Percentiles rank a stretch among this genome's conserved stretches.
phyloP scores from a whole-genome alignment of 2,797 vertebrate species.

The Esox masquinongy region DNA sequence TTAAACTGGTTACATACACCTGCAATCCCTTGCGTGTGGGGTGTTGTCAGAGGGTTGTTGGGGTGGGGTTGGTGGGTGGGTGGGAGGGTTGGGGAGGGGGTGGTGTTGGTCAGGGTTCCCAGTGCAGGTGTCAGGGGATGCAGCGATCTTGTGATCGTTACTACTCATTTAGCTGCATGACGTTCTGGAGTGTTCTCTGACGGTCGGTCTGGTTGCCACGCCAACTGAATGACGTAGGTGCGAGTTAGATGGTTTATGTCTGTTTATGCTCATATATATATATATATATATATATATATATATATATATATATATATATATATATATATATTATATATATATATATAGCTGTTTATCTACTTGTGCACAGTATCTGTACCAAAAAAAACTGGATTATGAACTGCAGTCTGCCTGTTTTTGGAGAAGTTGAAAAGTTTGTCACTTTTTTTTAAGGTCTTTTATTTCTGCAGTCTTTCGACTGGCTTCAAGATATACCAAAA shows the following conservation, averaged over 20 bases:
- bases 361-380: slow-evolving; percentile 88
- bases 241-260: slow-evolving; percentile 53
- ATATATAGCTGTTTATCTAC: slow-evolving; percentile 72
- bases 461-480: slow-evolving; percentile 70
- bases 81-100: slow-evolving; percentile 13
- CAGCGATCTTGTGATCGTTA: slow-evolving; percentile 36
- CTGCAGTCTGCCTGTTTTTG: slow-evolving; percentile 77
- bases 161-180: slow-evolving; percentile 50
- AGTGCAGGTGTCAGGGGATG: slow-evolving; percentile 29
- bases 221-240: slow-evolving; percentile 36
- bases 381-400: slow-evolving; percentile 83
- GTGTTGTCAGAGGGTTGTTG: slow-evolving; percentile 24
- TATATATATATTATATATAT: slow-evolving; percentile 28
- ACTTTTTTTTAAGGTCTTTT: slow-evolving; percentile 44
- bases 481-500: slow-evolving; percentile 86
- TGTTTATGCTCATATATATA: slow-evolving; percentile 53
- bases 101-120: slow-evolving; percentile 47
- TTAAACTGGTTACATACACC: slow-evolving; percentile 63
- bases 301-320: slow-evolving; percentile 14
- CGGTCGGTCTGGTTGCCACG: slow-evolving; percentile 30
- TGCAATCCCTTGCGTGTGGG: slow-evolving; percentile 48
- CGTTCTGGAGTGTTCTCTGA: slow-evolving; percentile 46
- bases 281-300: slow-evolving; percentile 6
- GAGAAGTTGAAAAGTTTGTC: slow-evolving; percentile 66
- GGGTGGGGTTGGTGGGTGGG: slow-evolving; percentile 35